Base-by-base conservation (phyloP, 2,113 vertebrate genomes). In the Oenanthe melanoleuca region DNA sequence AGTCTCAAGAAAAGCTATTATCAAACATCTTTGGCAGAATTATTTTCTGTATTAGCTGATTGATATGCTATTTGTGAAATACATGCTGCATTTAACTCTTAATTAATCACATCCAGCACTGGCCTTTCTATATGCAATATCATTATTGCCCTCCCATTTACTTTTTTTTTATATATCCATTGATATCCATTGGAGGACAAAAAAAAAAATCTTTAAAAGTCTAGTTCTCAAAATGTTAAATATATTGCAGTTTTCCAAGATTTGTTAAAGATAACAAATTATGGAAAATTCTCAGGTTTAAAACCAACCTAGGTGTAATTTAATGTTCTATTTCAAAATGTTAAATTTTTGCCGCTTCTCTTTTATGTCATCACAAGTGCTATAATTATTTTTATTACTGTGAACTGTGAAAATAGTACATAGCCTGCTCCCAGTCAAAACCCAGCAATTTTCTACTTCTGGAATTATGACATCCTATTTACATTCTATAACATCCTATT, bases 341-440 rank as follows among this genome's bases (percentile, higher is more conserved):
- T 79, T 85, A 79, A n/a, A 91, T 79, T 94, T 61, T 88, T 5
- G 16, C 66, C 91, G 89, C 40, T 87, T 57, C 40, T 81, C 40
- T 91, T 95, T 79, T 75, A 85, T 92, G 77, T 42, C 42, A 88
- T 31, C 56, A 37, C 24, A 92, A 97, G 45, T 59, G 50, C 45
- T 80, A 57, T 61, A 89, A 89, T 89, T 92, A 92, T 80, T 91
- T 95, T 87, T 95, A 95, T 89, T 81, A 91, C 66, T 82, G 63
- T 81, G 80, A 95, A 92, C 69, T 69, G 57, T 89, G 77, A 95
- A 95, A 89, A 72, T 29, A 81, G 40, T 33, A 72, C 25, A 42
- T 61, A 89, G 78, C 42, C 81, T 92, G n/a, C 44, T 93, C 34
- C 37, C 47, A 77, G 66, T 53, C 26, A 92, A 91, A 94, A 75